Base-by-base conservation (phyloP, 1,140 invertebrate genomes). In the Drosophila grimshawi region DNA sequence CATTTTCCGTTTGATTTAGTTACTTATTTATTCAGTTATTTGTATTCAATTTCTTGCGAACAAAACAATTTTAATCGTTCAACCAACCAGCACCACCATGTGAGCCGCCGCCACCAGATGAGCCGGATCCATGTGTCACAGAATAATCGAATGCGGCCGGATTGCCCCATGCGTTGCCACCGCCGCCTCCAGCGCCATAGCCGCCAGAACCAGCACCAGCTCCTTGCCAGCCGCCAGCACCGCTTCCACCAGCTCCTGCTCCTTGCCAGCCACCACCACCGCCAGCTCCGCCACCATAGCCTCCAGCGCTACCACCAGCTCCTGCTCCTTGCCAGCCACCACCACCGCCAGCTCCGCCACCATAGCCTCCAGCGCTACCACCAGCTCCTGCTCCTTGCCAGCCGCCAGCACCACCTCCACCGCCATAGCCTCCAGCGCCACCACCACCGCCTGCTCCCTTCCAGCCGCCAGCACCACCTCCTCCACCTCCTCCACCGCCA, bases 101-200 rank as follows among this genome's bases (percentile, higher is more conserved):
- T 19, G 45, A 72, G 33, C 70, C 72, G 11, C 27, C 62, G 29
- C 60, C 70, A 33, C 61, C 45, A 29, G 45, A 72, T 37, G 63
- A 68, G 11, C 27, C 62, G 19, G 19, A 19, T 19, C 60, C 70
- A 33, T 74, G 73, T 37, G 76, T 80, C n/a, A 81, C 86, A 3
- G 81, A 78, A 55, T 89, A 89, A 6, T 89, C 86, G 39, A 81
- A 86, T n/a, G 83, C 55, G 29, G 85, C 85, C 7, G 85, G 85
- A 19, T 77, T 71, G 49, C 86, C 86, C 78, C 86, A 90, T 64
- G 81, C 85, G 61, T 68, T 80, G 57, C 78, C 81, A 35, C 76
- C 80, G 5, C 81, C 78, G 1, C 80, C 80, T 29, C 62, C 53
- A 6, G n/a, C 52, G 30, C 33, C 61, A 41, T 10, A 41, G 30